Evolutionary conservation across 64 coral and sea anemone species (phyloP).

Genomic region (Pachyseris speciosa): DNA sequence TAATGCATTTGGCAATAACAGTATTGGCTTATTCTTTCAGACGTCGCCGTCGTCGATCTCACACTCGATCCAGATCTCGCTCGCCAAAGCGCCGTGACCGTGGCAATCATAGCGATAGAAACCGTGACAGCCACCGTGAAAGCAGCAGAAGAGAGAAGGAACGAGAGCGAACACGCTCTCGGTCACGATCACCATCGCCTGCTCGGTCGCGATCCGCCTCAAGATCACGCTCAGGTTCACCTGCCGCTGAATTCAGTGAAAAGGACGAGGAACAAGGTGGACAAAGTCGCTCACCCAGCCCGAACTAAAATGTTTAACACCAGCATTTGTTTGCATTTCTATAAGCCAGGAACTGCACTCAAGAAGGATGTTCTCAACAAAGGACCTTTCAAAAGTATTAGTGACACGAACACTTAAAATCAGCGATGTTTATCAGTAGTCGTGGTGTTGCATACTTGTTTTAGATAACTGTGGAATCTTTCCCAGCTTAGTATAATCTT

Average conservation of each 20-base stretch:
- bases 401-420: no score
- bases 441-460: no score
- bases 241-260: constrained; percentile 57
- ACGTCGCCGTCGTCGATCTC: constrained; percentile 49
- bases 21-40: neutral
- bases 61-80: constrained; percentile 38
- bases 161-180: constrained; percentile 73
- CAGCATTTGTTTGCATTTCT: neutral
- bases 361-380: no score
- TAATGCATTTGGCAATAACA: no score
- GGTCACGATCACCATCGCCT: constrained; percentile 67
- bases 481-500: no score
- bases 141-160: constrained; percentile 28
- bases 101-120: neutral
- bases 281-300: constrained; percentile 73
- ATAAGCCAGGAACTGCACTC: neutral
- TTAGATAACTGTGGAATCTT: no score
- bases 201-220: constrained; percentile 71
- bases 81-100: constrained; percentile 25
- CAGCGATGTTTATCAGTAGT: no score
- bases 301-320: neutral
- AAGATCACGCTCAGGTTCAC: constrained; percentile 61
- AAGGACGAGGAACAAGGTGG: constrained; percentile 74
- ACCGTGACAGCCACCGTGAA: constrained; percentile 14
- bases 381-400: no score